These are phyloP conservation scores for Brachionus angularis DNA, from an alignment of 1,140 invertebrate species.

Conservation along the genomic window DNA sequence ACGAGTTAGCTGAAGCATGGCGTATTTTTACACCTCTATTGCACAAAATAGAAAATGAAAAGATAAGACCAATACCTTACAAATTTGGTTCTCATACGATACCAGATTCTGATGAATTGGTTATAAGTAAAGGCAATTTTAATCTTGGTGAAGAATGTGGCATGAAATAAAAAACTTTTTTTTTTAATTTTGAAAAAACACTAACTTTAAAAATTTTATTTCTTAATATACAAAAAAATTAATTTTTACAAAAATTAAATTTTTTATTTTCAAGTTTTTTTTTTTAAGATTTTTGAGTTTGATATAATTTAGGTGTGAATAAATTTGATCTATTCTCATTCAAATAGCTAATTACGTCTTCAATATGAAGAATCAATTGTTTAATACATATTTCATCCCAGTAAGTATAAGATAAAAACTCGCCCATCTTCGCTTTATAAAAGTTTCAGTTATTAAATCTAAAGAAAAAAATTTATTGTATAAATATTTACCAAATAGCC, in stretches of 20 bases:
- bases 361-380: slow-evolving; percentile 34
- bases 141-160: no score
- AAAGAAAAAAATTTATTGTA: not conserved
- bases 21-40: slow-evolving; percentile 93
- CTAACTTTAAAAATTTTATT: no score
- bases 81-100: no score
- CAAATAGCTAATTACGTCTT: slow-evolving; percentile 36
- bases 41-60: slow-evolving; percentile 76
- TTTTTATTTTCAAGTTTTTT: slow-evolving; percentile 2
- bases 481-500: slow-evolving; percentile 18
- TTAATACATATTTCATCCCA: slow-evolving; percentile 41
- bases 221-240: no score
- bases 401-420: slow-evolving; percentile 38
- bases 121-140: no score
- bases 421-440: slow-evolving; percentile 31
- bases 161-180: no score
- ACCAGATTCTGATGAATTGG: no score
- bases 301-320: slow-evolving; percentile 14
- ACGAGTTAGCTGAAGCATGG: slow-evolving; percentile 95
- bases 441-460: not conserved
- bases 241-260: not conserved
- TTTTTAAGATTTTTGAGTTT: slow-evolving; percentile 18
- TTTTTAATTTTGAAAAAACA: no score
- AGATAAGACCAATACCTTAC: slow-evolving; percentile 75
- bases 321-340: slow-evolving; percentile 36